phyloP scores from a whole-genome alignment of 2,888 invertebrate genomes.

The Clistopyga incitator region DNA sequence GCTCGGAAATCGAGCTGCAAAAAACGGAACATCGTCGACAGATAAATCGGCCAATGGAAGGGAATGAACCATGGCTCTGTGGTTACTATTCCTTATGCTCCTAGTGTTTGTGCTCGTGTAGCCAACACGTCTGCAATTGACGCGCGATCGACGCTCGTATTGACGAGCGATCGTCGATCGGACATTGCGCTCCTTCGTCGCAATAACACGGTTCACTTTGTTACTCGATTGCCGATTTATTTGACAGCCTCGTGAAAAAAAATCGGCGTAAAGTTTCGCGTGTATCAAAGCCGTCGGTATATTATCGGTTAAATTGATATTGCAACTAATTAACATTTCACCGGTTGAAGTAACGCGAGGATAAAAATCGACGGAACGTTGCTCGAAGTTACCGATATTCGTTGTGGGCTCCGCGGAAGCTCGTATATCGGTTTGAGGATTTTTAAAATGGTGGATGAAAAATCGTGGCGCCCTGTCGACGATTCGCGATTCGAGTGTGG shows the following conservation, averaged over 20 bases:
- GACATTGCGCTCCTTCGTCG: conserved; percentile 38
- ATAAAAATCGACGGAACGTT: neutral
- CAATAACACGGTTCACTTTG: conserved; percentile 29
- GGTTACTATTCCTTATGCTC: conserved; percentile 61
- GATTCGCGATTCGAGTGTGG: conserved; percentile 45
- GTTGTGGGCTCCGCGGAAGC: conserved; percentile 1
- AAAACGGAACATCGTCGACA: conserved; percentile 19
- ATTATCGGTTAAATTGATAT: conserved; percentile 77
- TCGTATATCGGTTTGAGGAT: conserved; percentile 20
- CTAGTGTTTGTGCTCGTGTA: conserved; percentile 63
- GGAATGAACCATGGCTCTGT: conserved; percentile 27
- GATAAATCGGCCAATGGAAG: conserved; percentile 30
- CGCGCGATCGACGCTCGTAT: conserved; percentile 61
- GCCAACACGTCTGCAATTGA: conserved; percentile 46
- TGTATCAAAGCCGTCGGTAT: conserved; percentile 63
- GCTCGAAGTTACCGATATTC: neutral
- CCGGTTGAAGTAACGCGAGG: conserved; percentile 55
- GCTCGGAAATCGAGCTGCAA: conserved; percentile 39
- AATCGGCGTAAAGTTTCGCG: conserved; percentile 68
- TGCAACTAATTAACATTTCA: conserved; percentile 80
- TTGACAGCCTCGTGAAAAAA: neutral
- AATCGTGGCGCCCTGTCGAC: conserved; percentile 34
- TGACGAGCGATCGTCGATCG: conserved; percentile 42
- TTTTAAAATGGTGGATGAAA: conserved; percentile 27
- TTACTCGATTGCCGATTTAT: conserved; percentile 9